phyloP scores from a whole-genome alignment of 2,888 invertebrate genomes.

The Notocelia uddmanniana region DNA sequence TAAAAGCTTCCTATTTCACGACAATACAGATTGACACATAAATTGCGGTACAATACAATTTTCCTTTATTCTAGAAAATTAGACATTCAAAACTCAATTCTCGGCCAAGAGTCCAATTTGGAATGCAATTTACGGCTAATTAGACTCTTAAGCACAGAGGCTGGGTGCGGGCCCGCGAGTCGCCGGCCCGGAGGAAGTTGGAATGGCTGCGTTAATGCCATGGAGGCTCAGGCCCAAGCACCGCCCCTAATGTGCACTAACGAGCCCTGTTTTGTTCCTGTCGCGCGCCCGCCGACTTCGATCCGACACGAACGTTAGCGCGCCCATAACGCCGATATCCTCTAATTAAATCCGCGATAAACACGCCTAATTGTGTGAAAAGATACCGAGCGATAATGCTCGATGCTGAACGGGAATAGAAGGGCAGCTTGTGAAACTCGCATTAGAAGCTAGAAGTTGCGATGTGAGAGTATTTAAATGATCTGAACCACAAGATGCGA shows the following conservation, averaged over 20 bases:
- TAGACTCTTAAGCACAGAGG: constrained; percentile 79
- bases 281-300: constrained; percentile 47
- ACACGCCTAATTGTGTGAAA: constrained; percentile 38
- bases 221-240: constrained; percentile 43
- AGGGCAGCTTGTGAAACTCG: constrained; percentile 6
- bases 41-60: constrained; percentile 72
- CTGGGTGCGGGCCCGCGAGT: constrained; percentile 54
- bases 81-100: constrained; percentile 81
- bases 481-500: not conserved
- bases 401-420: constrained; percentile 11
- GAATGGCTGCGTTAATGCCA: constrained; percentile 60
- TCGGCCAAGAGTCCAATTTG: constrained; percentile 77
- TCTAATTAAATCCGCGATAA: constrained; percentile 39
- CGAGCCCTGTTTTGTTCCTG: constrained; percentile 61
- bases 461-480: constrained; percentile 6
- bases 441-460: constrained; percentile 22
- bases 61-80: constrained; percentile 77
- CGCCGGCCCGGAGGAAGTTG: constrained; percentile 63
- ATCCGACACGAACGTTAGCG: constrained; percentile 37
- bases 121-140: constrained; percentile 82
- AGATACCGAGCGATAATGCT: constrained; percentile 29
- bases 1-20: constrained; percentile 54
- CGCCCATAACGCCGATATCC: constrained; percentile 35
- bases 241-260: constrained; percentile 64
- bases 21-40: constrained; percentile 72